A percentile compares a stretch with the other conserved stretches of the same genome.
These are phyloP conservation scores for Dendropsophus ebraccatus DNA, from an alignment of 2,113 vertebrate species.

Conservation along the genomic window DNA sequence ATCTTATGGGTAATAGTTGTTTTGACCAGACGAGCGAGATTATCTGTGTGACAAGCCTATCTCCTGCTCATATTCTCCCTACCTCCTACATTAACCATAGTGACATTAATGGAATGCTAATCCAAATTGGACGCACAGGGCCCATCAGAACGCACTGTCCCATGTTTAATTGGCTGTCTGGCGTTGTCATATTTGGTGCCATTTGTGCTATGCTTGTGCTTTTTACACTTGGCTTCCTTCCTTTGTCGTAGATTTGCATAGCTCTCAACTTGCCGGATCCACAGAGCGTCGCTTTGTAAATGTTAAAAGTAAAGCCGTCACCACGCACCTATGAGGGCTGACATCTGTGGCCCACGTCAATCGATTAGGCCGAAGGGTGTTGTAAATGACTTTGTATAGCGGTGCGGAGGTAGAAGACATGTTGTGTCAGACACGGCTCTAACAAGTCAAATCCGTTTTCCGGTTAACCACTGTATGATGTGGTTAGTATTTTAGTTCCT, in stretches of 20 bases:
- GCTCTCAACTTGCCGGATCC: background rate
- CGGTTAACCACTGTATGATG: too few species aligned
- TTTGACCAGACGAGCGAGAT: constrained; percentile 1
- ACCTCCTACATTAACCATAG: background rate
- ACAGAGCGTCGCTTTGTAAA: background rate
- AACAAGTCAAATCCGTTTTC: too few species aligned
- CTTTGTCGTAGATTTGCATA: constrained; percentile 12
- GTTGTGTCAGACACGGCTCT: too few species aligned
- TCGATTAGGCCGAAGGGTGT: background rate
- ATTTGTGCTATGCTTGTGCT: background rate
- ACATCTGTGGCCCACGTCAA: background rate
- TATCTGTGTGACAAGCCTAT: background rate
- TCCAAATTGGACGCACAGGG: constrained; percentile 28
- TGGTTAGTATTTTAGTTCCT: background rate
- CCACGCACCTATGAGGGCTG: background rate
- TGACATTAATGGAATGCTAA: constrained; percentile 51
- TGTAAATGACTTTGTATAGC: background rate
- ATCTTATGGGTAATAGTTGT: background rate
- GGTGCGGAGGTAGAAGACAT: background rate
- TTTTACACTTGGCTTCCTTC: constrained; percentile 21
- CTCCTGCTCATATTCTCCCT: background rate
- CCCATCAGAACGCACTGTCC: background rate
- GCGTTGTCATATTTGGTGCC: background rate
- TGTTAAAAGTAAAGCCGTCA: background rate
- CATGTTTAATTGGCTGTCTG: constrained; percentile 18